Base-by-base conservation (phyloP, 2,113 vertebrate genomes). In the Tenebrosternarchus preto region DNA sequence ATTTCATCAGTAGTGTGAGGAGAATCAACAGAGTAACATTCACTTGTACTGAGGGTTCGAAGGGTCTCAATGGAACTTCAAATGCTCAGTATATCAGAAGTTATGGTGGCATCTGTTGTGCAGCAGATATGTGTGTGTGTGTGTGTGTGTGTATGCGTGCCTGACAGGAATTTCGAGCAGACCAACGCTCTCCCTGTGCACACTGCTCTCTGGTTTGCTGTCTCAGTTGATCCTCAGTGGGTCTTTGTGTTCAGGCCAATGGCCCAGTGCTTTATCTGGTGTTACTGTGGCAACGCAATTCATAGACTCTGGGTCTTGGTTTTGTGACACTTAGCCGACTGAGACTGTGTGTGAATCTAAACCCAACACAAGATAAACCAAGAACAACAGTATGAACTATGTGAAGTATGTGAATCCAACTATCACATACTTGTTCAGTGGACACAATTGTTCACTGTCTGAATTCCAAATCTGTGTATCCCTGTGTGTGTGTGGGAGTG, bases 231-330 rank as follows among this genome's bases (percentile, higher is more conserved):
- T n/a, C n/a, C n/a, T n/a, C 63, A 56, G 56, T 70, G 76, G n/a
- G 43, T 73, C 68, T 81, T 80, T 84, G 78, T 67, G 63, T 69
- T 12, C 50, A 20, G 68, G 3, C 36, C 46, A 22, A 27, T 73
- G 50, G 66, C 4, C 59, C 66, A 73, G 25, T 73, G 59, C 36
- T 66, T 83, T 73, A 55, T 61, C 53, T 73, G 43, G 61, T 61
- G 53, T 55, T 22, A 19, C 59, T 69, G 69, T 68, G 25, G 72
- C 69, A 73, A 20, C 1, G 73, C 70, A 55, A 36, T 20, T 50
- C 43, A 60, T 16, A 50, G 31, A 50, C 20, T 59, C 2, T 61
- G 75, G 74, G 36, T 43, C 25, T 74, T 12, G 16, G 24, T 46
- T 55, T 72, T 25, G 19, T 24, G 53, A 25, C 53, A 57, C 12